A percentile compares a stretch with the other conserved stretches of the same genome.
phyloP scores from a whole-genome alignment of 2,113 vertebrate species.

The Ceuthmochares aereus region DNA sequence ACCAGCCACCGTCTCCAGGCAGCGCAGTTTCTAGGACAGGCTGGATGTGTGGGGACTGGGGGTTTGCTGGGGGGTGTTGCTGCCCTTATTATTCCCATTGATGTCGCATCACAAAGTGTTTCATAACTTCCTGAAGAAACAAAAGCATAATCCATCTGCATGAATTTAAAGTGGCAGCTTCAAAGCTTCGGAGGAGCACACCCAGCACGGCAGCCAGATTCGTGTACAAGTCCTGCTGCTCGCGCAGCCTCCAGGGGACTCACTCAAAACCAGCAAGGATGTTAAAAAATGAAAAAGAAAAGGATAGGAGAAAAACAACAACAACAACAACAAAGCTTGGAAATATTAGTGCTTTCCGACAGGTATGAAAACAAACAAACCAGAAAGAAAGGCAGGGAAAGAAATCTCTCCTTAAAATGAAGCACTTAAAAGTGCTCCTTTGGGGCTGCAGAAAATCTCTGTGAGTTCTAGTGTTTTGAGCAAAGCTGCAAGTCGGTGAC shows the following conservation, averaged over 20 bases:
- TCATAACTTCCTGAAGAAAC: slow-evolving; percentile 34
- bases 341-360: slow-evolving; percentile 31
- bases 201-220: not conserved
- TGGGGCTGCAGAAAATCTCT: slow-evolving; percentile 50
- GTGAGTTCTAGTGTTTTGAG: slow-evolving; percentile 10
- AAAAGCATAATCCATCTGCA: not conserved
- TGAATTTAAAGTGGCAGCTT: slow-evolving; percentile 53
- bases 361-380: slow-evolving; percentile 66
- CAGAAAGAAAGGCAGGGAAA: not conserved
- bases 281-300: not conserved
- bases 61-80: not conserved
- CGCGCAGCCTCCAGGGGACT: not conserved
- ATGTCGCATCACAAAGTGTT: not conserved
- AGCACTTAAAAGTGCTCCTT: slow-evolving; percentile 57
- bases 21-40: fast-evolving
- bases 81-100: slow-evolving; percentile 18
- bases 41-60: fast-evolving
- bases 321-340: not conserved
- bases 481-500: slow-evolving; percentile 18
- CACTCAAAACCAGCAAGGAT: not conserved
- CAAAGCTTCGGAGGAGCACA: slow-evolving; percentile 2
- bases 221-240: not conserved
- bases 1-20: fast-evolving
- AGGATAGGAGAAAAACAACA: slow-evolving; percentile 36
- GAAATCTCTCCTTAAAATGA: slow-evolving; percentile 8